These are phyloP conservation scores for Carposina sasakii DNA, from an alignment of 1,140 invertebrate species.

Conservation along the genomic window DNA sequence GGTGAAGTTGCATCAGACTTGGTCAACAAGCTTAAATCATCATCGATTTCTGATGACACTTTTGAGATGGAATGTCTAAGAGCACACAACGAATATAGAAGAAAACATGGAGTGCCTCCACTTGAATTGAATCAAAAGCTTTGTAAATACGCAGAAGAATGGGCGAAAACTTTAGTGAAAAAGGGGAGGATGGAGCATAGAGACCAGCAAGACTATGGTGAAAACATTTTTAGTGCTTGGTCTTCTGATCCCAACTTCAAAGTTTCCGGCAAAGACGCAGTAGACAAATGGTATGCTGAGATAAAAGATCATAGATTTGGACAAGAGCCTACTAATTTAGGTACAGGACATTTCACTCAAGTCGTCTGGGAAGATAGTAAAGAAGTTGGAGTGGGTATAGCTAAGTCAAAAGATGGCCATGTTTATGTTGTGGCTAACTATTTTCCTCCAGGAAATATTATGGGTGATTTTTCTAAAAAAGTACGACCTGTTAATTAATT, in stretches of 20 bases:
- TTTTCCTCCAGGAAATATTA: conserved; percentile 87
- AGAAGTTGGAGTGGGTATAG: conserved; percentile 85
- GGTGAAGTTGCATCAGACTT: conserved; percentile 47
- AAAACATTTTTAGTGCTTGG: conserved; percentile 86
- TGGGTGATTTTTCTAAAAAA: conserved; percentile 84
- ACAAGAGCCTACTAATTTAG: conserved; percentile 77
- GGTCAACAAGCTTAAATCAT: conserved; percentile 48
- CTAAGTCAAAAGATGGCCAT: conserved; percentile 79
- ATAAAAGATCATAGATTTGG: conserved; percentile 75
- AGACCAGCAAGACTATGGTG: conserved; percentile 82
- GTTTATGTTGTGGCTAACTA: conserved; percentile 91
- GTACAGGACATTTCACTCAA: conserved; percentile 83
- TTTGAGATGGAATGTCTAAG: conserved; percentile 79
- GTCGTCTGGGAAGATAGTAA: conserved; percentile 86
- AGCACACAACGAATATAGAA: conserved; percentile 84
- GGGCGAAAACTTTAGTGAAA: conserved; percentile 82
- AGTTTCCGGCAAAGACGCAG: conserved; percentile 79
- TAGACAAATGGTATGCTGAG: conserved; percentile 83
- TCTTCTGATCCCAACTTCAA: conserved; percentile 80
- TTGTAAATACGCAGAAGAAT: conserved; percentile 84
- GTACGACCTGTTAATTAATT: conserved; percentile 74
- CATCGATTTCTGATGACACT: conserved; percentile 40
- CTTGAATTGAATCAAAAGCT: conserved; percentile 81
- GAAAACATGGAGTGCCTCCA: conserved; percentile 79
- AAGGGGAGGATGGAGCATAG: conserved; percentile 83